phyloP scores from a whole-genome alignment of 2,888 invertebrate genomes.

The Cephus pygmeus region DNA sequence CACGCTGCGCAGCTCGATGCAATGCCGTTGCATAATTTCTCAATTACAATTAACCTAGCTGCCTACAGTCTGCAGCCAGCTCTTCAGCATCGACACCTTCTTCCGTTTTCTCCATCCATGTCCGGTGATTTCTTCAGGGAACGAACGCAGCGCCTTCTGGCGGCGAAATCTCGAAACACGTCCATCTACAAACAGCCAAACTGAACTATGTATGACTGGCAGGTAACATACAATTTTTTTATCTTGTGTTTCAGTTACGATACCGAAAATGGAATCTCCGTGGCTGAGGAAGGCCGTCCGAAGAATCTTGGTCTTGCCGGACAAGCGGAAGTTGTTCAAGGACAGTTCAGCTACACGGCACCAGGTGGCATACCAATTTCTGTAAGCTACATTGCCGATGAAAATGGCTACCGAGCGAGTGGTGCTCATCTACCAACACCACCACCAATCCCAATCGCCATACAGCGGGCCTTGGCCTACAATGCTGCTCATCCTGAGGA shows the following conservation, averaged over 20 bases:
- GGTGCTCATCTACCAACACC: constrained; percentile 85
- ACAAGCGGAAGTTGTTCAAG: constrained; percentile 66
- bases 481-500: constrained; percentile 68
- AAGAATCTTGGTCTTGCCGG: constrained; percentile 68
- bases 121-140: background rate
- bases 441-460: constrained; percentile 83
- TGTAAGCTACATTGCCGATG: constrained; percentile 76
- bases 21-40: constrained; percentile 48
- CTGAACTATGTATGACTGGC: background rate
- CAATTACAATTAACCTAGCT: constrained; percentile 52
- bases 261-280: constrained; percentile 74
- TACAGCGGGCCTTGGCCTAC: constrained; percentile 76
- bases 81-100: constrained; percentile 12
- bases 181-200: background rate
- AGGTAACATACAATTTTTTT: background rate
- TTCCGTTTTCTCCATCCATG: constrained; percentile 16
- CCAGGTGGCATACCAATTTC: constrained; percentile 75
- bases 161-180: background rate
- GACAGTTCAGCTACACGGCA: constrained; percentile 76
- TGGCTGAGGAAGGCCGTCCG: constrained; percentile 70
- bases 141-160: background rate
- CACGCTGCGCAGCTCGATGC: constrained; percentile 43
- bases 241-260: constrained; percentile 66
- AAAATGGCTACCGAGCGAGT: constrained; percentile 76
- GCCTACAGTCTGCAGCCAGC: constrained; percentile 8